Evolutionary conservation across 2,797 vertebrate species (phyloP).

Genomic region (Gallirallus australis): DNA sequence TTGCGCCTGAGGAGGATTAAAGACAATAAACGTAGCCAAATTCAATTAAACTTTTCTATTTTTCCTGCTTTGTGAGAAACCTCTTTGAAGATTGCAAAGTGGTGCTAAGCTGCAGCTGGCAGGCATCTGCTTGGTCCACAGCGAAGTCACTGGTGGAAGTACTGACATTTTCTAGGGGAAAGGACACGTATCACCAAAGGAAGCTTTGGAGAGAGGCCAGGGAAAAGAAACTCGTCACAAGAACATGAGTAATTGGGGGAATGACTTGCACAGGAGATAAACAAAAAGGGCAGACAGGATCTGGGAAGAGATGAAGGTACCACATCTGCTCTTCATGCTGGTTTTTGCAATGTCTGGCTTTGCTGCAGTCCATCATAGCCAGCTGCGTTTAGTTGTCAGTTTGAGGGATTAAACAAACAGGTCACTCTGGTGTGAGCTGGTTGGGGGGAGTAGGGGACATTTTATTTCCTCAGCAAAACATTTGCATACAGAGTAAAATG

Average conservation of each 20-base stretch:
- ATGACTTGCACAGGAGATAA: neutral
- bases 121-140: neutral
- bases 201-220: neutral
- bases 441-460: neutral
- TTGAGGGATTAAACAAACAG: neutral
- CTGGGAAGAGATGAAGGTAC: neutral
- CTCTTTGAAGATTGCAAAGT: neutral
- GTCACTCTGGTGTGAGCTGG: neutral
- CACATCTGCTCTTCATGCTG: neutral
- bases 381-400: rapidly evolving
- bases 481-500: neutral
- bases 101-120: neutral
- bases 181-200: neutral
- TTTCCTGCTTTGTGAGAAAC: neutral
- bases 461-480: neutral
- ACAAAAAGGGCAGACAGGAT: neutral
- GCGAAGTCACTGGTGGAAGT: neutral
- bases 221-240: neutral
- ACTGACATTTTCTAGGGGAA: neutral
- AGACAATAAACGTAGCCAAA: neutral
- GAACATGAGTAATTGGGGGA: neutral
- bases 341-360: neutral
- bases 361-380: neutral
- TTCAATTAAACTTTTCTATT: neutral
- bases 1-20: neutral